phyloP scores from a whole-genome alignment of 2,888 invertebrate species.

The Cephus runcator region DNA sequence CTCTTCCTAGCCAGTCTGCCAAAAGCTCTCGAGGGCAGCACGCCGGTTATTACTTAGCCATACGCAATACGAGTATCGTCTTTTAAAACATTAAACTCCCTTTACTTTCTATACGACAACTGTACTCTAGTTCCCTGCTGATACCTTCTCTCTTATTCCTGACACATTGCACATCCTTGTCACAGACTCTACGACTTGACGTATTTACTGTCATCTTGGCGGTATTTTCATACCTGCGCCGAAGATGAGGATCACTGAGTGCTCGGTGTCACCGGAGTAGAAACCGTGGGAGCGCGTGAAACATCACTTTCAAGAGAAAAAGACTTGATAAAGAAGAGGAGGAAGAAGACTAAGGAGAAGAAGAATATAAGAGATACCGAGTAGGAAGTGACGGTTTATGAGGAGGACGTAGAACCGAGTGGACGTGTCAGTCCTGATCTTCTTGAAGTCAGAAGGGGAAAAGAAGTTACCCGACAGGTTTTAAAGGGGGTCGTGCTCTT shows the following conservation, averaged over 20 bases:
- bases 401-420: constrained; percentile 17
- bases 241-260: not conserved
- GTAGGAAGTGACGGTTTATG: constrained; percentile 2
- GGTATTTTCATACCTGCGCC: not conserved
- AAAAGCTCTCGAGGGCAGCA: constrained; percentile 24
- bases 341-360: not conserved
- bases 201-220: not conserved
- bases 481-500: constrained; percentile 37
- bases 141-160: constrained; percentile 8
- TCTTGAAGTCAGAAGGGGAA: constrained; percentile 18
- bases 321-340: not conserved
- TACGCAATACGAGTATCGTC: not conserved
- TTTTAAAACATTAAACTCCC: not conserved
- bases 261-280: not conserved
- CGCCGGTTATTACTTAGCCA: not conserved
- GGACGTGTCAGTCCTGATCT: constrained; percentile 12
- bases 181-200: not conserved
- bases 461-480: constrained; percentile 50
- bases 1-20: constrained; percentile 28
- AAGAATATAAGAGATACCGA: constrained; percentile 1
- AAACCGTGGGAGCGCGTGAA: not conserved
- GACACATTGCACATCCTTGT: not conserved
- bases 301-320: not conserved
- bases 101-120: constrained; percentile 9
- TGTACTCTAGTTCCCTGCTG: constrained; percentile 8